A percentile compares a stretch with the other conserved stretches of the same genome.
phyloP scores from a whole-genome alignment of 2,888 invertebrate species.

The Cryptus viduatorius region DNA sequence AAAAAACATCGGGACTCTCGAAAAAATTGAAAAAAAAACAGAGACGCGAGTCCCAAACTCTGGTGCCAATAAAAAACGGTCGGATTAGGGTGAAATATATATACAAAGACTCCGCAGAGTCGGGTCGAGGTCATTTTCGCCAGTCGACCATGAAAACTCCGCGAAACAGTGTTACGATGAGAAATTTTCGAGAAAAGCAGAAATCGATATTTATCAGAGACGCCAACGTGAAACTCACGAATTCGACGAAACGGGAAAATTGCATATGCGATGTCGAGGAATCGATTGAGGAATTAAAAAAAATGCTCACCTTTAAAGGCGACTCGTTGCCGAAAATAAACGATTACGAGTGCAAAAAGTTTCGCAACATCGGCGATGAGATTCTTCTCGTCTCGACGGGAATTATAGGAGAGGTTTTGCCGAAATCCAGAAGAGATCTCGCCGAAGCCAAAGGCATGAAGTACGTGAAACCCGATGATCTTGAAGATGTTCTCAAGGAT shows the following conservation, averaged over 20 bases:
- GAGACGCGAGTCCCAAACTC: slow-evolving; percentile 45
- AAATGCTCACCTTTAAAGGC: slow-evolving; percentile 66
- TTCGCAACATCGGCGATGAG: slow-evolving; percentile 74
- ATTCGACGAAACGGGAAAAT: slow-evolving; percentile 67
- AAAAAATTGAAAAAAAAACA: slow-evolving; percentile 10
- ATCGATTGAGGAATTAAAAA: slow-evolving; percentile 70
- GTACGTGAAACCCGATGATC: slow-evolving; percentile 74
- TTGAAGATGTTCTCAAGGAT: slow-evolving; percentile 71
- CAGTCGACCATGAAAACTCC: background rate
- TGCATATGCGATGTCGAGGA: slow-evolving; percentile 76
- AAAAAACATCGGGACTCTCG: slow-evolving; percentile 7
- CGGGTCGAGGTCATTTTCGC: background rate
- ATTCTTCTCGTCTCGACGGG: slow-evolving; percentile 73
- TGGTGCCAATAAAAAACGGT: slow-evolving; percentile 58
- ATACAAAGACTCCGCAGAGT: slow-evolving; percentile 44
- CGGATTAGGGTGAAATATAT: slow-evolving; percentile 57
- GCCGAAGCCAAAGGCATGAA: slow-evolving; percentile 75
- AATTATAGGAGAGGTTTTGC: slow-evolving; percentile 66
- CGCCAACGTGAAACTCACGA: slow-evolving; percentile 26
- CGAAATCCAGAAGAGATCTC: slow-evolving; percentile 70
- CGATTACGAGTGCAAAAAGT: slow-evolving; percentile 74
- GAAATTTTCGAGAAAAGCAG: slow-evolving; percentile 53
- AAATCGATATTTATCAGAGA: slow-evolving; percentile 42
- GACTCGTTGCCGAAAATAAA: slow-evolving; percentile 71
- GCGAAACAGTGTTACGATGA: background rate